phyloP scores from a whole-genome alignment of 2,113 vertebrate genomes.

The Willisornis vidua region DNA sequence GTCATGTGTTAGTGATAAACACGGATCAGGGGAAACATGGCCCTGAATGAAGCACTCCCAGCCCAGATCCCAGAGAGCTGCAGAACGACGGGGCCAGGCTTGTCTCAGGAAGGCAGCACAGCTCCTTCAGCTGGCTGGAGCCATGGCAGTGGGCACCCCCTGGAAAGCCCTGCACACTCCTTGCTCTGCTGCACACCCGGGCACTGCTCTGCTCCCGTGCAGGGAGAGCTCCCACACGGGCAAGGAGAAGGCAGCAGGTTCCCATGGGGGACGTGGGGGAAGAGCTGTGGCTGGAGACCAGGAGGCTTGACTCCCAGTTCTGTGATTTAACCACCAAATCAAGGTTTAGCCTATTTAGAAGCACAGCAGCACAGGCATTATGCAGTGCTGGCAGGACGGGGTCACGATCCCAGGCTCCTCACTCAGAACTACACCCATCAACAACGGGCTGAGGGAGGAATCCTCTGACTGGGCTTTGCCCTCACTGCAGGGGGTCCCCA shows the following conservation, averaged over 20 bases:
- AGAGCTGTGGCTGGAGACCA: neutral
- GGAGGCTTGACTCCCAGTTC: neutral
- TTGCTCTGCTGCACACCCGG: neutral
- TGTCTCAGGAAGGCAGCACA: neutral
- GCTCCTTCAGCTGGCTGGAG: neutral
- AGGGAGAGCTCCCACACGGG: neutral
- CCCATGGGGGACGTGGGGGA: neutral
- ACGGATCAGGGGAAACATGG: neutral
- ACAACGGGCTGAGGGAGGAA: neutral
- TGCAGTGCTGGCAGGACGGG: neutral
- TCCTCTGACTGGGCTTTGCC: neutral
- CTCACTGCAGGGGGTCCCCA: neutral
- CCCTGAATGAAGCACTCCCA: neutral
- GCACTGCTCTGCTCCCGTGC: neutral
- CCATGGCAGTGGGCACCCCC: neutral
- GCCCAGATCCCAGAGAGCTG: neutral
- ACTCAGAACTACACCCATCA: neutral
- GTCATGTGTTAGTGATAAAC: constrained; percentile 13
- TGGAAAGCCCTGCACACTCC: neutral
- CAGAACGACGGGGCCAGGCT: neutral
- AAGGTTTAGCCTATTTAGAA: neutral
- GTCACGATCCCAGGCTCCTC: neutral
- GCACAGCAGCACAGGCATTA: neutral
- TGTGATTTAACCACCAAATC: neutral
- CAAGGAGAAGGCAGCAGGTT: neutral